Evolutionary conservation across 2,113 vertebrate species (phyloP).

Genomic region (Barbus barbus): DNA sequence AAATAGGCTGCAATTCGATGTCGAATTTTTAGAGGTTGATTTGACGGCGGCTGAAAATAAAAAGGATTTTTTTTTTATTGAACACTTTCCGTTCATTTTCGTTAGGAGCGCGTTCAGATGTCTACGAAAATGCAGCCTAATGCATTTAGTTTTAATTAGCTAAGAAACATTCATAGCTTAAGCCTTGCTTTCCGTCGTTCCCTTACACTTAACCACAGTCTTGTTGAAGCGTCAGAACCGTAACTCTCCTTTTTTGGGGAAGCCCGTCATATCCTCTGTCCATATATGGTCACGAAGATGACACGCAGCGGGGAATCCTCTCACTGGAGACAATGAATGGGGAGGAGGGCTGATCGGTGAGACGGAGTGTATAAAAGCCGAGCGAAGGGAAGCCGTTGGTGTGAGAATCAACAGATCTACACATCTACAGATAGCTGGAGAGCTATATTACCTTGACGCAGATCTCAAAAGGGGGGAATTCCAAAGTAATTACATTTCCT

Average conservation of each 20-base stretch:
- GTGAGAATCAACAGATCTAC: conserved; percentile 68
- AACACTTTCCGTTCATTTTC: background rate
- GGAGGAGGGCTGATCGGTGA: conserved; percentile 85
- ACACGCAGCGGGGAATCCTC: conserved; percentile 92
- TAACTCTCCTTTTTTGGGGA: conserved; percentile 85
- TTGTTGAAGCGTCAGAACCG: conserved; percentile 84
- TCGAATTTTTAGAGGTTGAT: background rate
- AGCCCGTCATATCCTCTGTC: conserved; percentile 97
- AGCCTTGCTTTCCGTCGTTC: conserved; percentile 11
- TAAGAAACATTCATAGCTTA: background rate
- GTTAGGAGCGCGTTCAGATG: no score
- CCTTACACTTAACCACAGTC: conserved; percentile 56
- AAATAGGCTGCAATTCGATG: background rate
- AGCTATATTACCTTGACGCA: conserved; percentile 63
- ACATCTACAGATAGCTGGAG: conserved; percentile 77
- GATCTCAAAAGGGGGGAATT: conserved; percentile 63
- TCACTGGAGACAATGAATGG: conserved; percentile 94
- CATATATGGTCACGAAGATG: conserved; percentile 98
- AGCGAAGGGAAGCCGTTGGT: conserved; percentile 72
- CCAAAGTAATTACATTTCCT: conserved; percentile 60
- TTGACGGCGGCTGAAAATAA: no score
- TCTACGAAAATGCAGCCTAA: background rate
- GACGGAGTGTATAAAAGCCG: conserved; percentile 87
- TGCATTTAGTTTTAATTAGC: conserved; percentile 7
- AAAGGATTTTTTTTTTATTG: background rate